Evolutionary conservation across 1,140 invertebrate species (phyloP), one percentile per base, ranked within the genome.

Genomic region (Pinna nobilis): DNA sequence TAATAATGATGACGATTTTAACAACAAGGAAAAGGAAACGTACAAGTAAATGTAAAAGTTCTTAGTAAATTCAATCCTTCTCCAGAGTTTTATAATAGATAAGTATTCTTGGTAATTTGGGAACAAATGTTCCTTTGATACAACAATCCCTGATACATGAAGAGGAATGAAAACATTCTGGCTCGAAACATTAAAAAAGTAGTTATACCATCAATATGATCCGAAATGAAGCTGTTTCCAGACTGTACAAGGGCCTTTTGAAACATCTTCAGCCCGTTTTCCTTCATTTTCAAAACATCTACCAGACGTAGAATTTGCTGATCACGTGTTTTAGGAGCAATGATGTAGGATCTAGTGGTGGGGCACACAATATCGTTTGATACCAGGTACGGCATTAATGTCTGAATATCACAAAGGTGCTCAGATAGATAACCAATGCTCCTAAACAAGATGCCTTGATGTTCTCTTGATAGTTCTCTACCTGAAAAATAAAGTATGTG

Each of bases 191-290:
- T n/a, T n/a, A n/a, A n/a, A n/a, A n/a, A n/a, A n/a, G n/a, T n/a
- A n/a, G n/a, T n/a, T n/a, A n/a, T 61, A 61, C 59, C 59, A 30
- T 9, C 1, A n/a, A 61, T 41, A 41, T 61, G 35, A 28, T 61
- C 59, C 15, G 59, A 33, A 20, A 61, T 25, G 44, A 61, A 61
- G 39, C 44, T 20, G 37, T 41, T 37, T 44, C 59, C 59, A 2
- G 59, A 25, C 9, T 39, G 18, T 23, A 23, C 3, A 28, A 61
- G 44, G 6, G 44, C 59, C 18, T 61, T 18, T 41, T 25, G 28
- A 25, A 61, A 23, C 33, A 9, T 41, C 6, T n/a, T 5, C 18
- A 61, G 59, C 18, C 59, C 59, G 11, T 41, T 18, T 13, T 61
- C 59, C 25, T 61, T 61, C 1, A 39, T 61, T 25, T 15, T 61